Evolutionary conservation across 2,113 vertebrate species (phyloP).

Genomic region (Eira barbara): DNA sequence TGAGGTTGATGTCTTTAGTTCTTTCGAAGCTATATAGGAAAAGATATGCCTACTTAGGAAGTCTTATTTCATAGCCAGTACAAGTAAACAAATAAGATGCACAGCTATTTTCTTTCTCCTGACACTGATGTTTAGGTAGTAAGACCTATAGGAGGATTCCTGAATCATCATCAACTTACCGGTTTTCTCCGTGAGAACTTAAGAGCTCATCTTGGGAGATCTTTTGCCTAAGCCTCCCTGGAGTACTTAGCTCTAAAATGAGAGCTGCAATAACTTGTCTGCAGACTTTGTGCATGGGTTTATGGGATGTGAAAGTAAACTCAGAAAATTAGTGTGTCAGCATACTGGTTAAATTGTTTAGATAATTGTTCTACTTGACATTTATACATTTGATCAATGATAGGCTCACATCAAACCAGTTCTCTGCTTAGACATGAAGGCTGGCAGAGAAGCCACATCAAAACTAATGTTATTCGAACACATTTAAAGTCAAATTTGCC

Average conservation of each 20-base stretch:
- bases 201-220: not conserved
- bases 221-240: not conserved
- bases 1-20: not conserved
- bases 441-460: not conserved
- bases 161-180: not conserved
- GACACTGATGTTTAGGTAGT: not conserved
- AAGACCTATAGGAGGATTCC: not conserved
- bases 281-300: not conserved
- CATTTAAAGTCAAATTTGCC: not conserved
- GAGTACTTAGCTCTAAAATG: not conserved
- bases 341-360: not conserved
- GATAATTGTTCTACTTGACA: not conserved
- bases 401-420: not conserved
- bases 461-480: not conserved
- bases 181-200: not conserved
- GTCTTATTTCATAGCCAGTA: not conserved
- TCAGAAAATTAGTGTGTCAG: not conserved
- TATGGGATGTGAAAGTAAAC: not conserved
- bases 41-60: not conserved
- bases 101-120: not conserved
- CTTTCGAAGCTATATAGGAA: not conserved
- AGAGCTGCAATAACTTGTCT: not conserved
- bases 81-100: not conserved
- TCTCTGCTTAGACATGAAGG: not conserved
- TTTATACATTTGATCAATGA: not conserved